Conservation (phyloP, 2,797 vertebrate genomes). For the Orestias chungarensis region DNA sequence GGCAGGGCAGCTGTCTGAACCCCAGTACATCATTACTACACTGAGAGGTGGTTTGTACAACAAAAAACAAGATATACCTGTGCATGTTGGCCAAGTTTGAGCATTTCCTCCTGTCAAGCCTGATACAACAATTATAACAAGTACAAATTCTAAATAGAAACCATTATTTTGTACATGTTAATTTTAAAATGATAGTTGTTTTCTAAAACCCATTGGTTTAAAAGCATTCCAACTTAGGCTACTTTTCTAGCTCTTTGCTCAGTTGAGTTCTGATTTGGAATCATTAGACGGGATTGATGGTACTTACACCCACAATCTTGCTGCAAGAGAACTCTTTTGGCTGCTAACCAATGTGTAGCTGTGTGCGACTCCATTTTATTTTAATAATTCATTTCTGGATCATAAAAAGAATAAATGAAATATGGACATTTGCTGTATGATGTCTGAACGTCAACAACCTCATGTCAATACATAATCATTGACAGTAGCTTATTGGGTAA, state of each 20-base stretch:
- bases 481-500: not conserved
- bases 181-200: not conserved
- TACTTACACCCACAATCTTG: too few relatives aligned
- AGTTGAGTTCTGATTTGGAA: not conserved
- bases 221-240: not conserved
- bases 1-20: slow-evolving; percentile 37
- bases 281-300: not conserved
- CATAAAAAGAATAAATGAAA: not conserved
- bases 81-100: slow-evolving; percentile 54
- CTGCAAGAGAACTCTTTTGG: too few relatives aligned
- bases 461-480: not conserved
- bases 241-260: not conserved
- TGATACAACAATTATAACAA: not conserved
- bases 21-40: slow-evolving; percentile 49
- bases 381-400: not conserved
- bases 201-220: not conserved
- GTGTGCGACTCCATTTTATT: not conserved
- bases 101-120: slow-evolving; percentile 29
- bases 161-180: not conserved
- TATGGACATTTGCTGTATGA: not conserved
- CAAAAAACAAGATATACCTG: slow-evolving; percentile 31
- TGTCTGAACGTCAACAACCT: not conserved
- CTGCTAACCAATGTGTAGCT: too few relatives aligned
- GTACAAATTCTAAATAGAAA: not conserved
- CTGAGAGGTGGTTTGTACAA: slow-evolving; percentile 42